phyloP scores from a whole-genome alignment of 2,113 vertebrate genomes.

The Planiliza haematocheilus region DNA sequence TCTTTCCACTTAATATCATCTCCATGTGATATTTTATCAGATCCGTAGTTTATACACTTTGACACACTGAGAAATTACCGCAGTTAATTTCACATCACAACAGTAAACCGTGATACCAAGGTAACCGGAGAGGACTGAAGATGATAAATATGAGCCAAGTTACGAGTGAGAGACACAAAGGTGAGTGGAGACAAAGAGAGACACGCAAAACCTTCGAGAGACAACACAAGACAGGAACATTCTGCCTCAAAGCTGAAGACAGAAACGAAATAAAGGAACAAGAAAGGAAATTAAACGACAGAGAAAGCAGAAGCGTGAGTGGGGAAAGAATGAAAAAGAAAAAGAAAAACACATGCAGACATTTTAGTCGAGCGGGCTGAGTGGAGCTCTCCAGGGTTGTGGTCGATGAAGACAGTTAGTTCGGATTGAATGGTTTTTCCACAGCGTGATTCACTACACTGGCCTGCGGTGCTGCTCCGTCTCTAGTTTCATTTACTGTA shows the following conservation, averaged over 20 bases:
- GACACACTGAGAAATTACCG: neutral
- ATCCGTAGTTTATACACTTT: neutral
- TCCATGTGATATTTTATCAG: neutral
- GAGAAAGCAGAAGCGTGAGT: neutral
- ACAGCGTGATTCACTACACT: slow-evolving; percentile 66
- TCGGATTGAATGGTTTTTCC: slow-evolving; percentile 62
- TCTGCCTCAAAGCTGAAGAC: neutral
- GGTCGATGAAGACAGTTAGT: slow-evolving; percentile 46
- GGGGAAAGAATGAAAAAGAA: slow-evolving; percentile 2
- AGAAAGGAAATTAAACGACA: neutral
- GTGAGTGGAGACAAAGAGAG: neutral
- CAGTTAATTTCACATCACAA: neutral
- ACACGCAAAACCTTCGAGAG: too few species aligned
- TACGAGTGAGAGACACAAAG: too few species aligned
- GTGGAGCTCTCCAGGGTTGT: slow-evolving; percentile 24
- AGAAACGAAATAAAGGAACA: neutral
- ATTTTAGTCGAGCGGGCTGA: slow-evolving; percentile 8
- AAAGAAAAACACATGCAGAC: neutral
- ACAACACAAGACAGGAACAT: neutral
- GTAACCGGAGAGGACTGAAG: neutral
- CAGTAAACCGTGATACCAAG: neutral
- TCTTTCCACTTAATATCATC: neutral
- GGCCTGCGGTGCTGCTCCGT: slow-evolving; percentile 36
- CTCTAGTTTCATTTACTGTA: slow-evolving; percentile 34
- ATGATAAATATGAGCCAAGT: too few species aligned